phyloP scores from a whole-genome alignment of 2,113 vertebrate genomes.

The Megaceryle torquata region DNA sequence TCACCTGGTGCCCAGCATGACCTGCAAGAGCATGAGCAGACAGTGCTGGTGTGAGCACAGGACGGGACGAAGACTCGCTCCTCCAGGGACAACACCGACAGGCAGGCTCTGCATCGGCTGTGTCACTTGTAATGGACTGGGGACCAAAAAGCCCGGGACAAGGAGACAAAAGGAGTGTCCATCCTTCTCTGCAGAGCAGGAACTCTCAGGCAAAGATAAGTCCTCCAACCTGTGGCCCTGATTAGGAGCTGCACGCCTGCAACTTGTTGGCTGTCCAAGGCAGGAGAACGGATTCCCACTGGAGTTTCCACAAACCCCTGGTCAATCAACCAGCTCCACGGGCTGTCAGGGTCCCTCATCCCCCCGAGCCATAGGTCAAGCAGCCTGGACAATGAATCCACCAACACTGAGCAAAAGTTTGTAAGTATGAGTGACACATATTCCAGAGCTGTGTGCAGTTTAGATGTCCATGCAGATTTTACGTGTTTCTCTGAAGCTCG shows the following conservation, averaged over 20 bases:
- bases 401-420: not conserved
- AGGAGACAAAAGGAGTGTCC: slow-evolving; percentile 57
- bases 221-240: not conserved
- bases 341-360: accelerated
- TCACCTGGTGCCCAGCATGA: not conserved
- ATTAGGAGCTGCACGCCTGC: not conserved
- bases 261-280: not conserved
- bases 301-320: not conserved
- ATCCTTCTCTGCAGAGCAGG: slow-evolving; percentile 20
- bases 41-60: not conserved
- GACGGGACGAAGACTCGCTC: not conserved
- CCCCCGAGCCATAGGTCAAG: not conserved
- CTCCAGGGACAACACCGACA: slow-evolving; percentile 21
- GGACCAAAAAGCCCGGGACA: slow-evolving; percentile 76
- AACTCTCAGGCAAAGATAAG: not conserved
- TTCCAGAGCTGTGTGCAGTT: not conserved
- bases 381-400: not conserved
- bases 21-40: not conserved
- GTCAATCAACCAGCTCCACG: not conserved
- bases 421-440: accelerated
- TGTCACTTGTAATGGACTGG: slow-evolving; percentile 85
- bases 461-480: accelerated
- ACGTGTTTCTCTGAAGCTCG: not conserved
- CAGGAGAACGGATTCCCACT: not conserved
- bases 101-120: slow-evolving; percentile 70